Evolutionary conservation across 2,888 invertebrate genomes (phyloP), one percentile per base, ranked within the genome.

Genomic region (Drosophila glabriapex): DNA sequence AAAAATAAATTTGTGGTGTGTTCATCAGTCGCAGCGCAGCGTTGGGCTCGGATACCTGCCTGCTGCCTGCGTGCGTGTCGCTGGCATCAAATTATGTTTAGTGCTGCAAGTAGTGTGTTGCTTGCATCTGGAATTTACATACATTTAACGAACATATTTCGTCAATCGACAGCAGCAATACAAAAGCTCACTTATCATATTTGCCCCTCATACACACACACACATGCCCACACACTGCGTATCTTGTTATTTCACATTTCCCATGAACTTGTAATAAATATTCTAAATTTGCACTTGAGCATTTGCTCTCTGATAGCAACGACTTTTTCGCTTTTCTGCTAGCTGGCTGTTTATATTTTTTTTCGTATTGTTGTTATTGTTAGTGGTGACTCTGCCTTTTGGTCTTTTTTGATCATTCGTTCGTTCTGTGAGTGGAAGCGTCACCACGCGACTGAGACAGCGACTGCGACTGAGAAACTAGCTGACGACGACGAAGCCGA

Each of bases 221-320:
- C 7, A 35, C 35, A 41, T 41, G 2, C 41, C 46, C 61, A 65
- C 58, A 67, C 54, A 19, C 56, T 67, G 54, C 49, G 64, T 68
- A 73, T 84, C 74, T 77, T 86, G 73, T 64, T 73, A 79, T 68
- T 64, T 71, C 59, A 31, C 50, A 73, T 71, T 78, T 80, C 76
- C 83, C 89, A 80, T 91, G 89, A 89, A 90, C 88, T 89, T 89
- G 88, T 86, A 79, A 75, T 71, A 78, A 70, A 78, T 76, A 81
- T 85, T 82, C 90, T 78, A 82, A 82, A 76, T 86, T 87, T 83
- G 85, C 83, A 88, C 78, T 83, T 88, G 74, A 70, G 55, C 60
- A 61, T 65, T 61, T 52, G 50, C 69, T 54, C 50, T 68, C 10
- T 55, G 49, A 53, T 80, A 77, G 77, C 78, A 68, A 72, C 59